Base-by-base conservation (phyloP, 37 sponge, comb jelly and placozoan genomes). In the Spongilla lacustris region DNA sequence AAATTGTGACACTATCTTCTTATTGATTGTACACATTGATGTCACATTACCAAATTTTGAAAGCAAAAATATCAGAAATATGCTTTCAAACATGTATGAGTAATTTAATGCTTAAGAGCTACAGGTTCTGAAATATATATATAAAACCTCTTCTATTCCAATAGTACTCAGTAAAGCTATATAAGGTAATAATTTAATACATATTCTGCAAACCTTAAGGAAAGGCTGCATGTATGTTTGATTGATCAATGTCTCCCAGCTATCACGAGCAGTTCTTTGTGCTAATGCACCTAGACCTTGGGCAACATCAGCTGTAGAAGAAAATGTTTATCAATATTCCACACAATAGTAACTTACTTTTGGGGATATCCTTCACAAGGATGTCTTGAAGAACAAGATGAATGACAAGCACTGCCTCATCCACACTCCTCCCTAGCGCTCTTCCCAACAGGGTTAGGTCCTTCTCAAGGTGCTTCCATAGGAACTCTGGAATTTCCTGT, bases 211-310 rank as follows among this genome's bases (percentile, higher is more conserved):
- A n/a, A 83, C 83, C 46, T 33, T 32, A 24, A 92, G 81, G 2
- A 87, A 66, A 34, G 92, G 92, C 33, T 92, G 74, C 21, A 92
- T 84, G 76, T 87, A 84, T 49, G 33, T 38, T 13, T 46, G 28
- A 36, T 74, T 78, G 79, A 92, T 86, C 13, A 30, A 35, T 22
- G 68, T 68, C 74, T 92, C 92, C 92, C 92, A 92, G 13, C 86
- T 27, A 2, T 74, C 69, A 21, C 92, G 31, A 49, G 69, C 80
- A 71, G 66, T 38, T 30, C 41, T 83, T 35, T 70, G 36, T 25
- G 22, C 67, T 26, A 91, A 80, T 23, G 78, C 34, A 22, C 35
- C 71, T 17, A 74, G 38, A 34, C 27, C 69, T n/a, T 24, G 36
- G 19, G 46, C 24, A 30, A 28, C 35, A 69, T 13, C 70, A 68